Percentiles rank a stretch among this genome's conserved stretches.
Conservation (phyloP, 2,888 invertebrate species). For the Bhutanitis thaidina region DNA sequence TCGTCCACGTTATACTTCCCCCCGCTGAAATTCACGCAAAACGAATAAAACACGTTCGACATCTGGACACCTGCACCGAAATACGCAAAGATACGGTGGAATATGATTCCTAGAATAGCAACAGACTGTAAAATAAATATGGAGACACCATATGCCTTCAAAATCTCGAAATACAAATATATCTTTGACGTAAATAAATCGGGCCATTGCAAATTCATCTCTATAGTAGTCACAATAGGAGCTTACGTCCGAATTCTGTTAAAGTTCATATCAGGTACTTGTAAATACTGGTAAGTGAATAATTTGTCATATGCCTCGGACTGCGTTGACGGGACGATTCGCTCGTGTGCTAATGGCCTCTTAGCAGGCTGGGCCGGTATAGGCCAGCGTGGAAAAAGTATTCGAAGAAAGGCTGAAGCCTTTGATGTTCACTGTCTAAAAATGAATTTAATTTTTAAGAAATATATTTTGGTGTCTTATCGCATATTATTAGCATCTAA, state of each 20-base stretch:
- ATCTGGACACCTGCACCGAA: conserved; percentile 76
- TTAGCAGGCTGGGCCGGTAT: conserved; percentile 41
- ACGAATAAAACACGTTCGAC: conserved; percentile 50
- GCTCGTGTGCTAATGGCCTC: conserved; percentile 64
- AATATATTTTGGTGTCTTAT: too few species aligned
- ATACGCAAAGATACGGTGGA: conserved; percentile 64
- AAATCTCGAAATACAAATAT: conserved; percentile 49
- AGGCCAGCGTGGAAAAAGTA: conserved; percentile 43
- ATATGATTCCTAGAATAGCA: conserved; percentile 78
- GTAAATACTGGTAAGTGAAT: conserved; percentile 46
- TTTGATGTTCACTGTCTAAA: conserved; percentile 21
- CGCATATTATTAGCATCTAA: too few species aligned
- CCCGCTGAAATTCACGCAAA: conserved; percentile 50
- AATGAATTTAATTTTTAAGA: too few species aligned
- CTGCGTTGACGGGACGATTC: conserved; percentile 65
- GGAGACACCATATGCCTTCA: conserved; percentile 70
- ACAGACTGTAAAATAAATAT: conserved; percentile 75
- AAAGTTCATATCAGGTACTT: conserved; percentile 22
- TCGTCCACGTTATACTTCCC: conserved; percentile 46
- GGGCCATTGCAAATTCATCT: conserved; percentile 26
- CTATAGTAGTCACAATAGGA: conserved; percentile 28
- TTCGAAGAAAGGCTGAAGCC: conserved; percentile 38
- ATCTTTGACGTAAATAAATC: conserved; percentile 24
- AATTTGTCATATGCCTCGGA: conserved; percentile 69
- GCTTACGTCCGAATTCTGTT: conserved; percentile 3